Conservation (phyloP, 2,888 invertebrate genomes). For the Acanthoscelides obtectus region DNA sequence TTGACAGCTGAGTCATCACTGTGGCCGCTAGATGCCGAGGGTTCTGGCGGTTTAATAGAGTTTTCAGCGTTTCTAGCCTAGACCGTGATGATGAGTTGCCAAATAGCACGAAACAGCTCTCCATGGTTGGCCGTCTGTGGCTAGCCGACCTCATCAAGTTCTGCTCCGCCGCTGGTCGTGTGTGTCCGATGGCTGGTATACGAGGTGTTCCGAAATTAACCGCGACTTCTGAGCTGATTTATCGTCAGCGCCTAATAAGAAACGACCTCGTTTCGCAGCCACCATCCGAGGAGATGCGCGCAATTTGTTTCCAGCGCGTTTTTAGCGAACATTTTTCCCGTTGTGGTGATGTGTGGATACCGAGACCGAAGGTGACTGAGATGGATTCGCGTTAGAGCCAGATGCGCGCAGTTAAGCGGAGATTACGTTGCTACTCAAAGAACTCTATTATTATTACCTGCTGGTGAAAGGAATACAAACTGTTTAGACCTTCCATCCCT, state of each 20-base stretch:
- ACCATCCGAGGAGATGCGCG: neutral
- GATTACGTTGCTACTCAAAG: neutral
- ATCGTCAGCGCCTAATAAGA: conserved; percentile 2
- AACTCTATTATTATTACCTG: neutral
- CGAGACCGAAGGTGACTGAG: neutral
- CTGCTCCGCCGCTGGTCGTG: neutral
- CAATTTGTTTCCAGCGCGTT: neutral
- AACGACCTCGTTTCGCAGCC: neutral
- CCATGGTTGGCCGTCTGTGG: no score
- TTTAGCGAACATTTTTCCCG: neutral
- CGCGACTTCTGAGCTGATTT: conserved; percentile 5
- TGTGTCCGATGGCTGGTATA: conserved; percentile 2
- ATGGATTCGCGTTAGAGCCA: neutral
- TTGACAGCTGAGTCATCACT: no score
- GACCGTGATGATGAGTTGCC: neutral
- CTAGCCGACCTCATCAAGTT: no score
- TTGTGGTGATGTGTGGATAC: neutral
- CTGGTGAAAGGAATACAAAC: neutral
- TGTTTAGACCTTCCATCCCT: no score
- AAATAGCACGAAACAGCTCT: neutral
- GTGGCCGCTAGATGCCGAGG: no score
- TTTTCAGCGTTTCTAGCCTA: neutral
- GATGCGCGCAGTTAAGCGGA: neutral
- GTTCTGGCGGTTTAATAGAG: neutral
- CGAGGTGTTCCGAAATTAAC: conserved; percentile 15